Evolutionary conservation across 2,797 vertebrate species (phyloP).

Genomic region (Octomys mimax): DNA sequence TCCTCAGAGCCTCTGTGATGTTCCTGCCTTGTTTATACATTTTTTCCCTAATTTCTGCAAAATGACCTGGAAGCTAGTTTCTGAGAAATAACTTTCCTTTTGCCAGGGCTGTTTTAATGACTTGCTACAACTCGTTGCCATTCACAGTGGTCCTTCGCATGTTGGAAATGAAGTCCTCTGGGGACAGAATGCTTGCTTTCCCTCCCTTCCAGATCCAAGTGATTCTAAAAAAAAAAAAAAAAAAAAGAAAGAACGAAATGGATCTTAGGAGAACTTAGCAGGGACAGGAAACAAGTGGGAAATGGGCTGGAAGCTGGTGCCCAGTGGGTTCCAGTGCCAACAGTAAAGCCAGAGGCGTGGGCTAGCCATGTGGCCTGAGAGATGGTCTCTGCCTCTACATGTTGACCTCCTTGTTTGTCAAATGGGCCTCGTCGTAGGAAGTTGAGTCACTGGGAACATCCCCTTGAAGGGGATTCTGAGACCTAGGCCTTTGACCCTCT

Average conservation of each 20-base stretch:
- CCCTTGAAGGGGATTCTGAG: too few species aligned
- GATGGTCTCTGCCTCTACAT: not conserved
- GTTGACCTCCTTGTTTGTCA: not conserved
- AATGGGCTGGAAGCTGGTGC: not conserved
- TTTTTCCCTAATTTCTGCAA: constrained; percentile 53
- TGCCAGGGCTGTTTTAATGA: constrained; percentile 5
- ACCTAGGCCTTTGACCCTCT: not conserved
- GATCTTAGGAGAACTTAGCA: not conserved
- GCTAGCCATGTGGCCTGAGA: not conserved
- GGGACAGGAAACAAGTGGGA: not conserved
- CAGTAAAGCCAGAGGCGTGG: not conserved
- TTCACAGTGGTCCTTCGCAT: constrained; percentile 8
- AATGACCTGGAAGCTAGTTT: constrained; percentile 59
- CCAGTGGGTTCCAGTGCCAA: not conserved
- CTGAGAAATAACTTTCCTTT: constrained; percentile 56
- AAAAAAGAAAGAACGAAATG: not conserved
- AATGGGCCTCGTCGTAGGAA: not conserved
- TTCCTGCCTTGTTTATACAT: constrained; percentile 25
- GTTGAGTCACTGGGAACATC: not conserved
- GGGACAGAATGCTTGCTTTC: not conserved
- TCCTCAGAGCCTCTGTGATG: not conserved
- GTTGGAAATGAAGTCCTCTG: constrained; percentile 30
- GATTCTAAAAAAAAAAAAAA: not conserved
- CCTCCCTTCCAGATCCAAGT: not conserved
- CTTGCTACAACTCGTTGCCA: constrained; percentile 43